A percentile compares a stretch with the other conserved stretches of the same genome.
Conservation (phyloP, 2,888 invertebrate species). For the Limnephilus rhombicus region DNA sequence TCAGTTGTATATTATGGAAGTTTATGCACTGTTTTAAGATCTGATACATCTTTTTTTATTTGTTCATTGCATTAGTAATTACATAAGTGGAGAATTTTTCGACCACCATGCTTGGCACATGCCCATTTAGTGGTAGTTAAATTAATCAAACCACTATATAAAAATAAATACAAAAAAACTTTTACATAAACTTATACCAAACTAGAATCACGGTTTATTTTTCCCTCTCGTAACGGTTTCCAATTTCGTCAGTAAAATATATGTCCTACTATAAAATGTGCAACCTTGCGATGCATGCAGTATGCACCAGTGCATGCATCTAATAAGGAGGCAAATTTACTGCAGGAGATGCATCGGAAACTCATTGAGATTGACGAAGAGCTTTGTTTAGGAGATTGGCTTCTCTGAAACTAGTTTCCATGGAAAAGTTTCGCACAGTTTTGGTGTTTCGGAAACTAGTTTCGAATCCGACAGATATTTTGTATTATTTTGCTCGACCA, state of each 20-base stretch:
- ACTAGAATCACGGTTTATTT: neutral
- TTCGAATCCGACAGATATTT: neutral
- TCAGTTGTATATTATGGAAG: neutral
- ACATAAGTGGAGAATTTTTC: too few species aligned
- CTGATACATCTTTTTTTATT: neutral
- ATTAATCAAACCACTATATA: neutral
- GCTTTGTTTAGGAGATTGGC: constrained; percentile 49
- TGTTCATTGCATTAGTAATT: too few species aligned
- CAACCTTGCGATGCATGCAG: neutral
- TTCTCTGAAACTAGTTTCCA: neutral
- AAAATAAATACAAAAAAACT: neutral
- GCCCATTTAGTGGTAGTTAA: too few species aligned
- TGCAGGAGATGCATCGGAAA: constrained; percentile 42
- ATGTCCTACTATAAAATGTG: neutral
- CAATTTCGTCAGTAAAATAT: constrained; percentile 7
- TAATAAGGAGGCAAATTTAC: constrained; percentile 23
- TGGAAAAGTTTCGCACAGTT: neutral
- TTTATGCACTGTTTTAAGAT: neutral
- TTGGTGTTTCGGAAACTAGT: neutral
- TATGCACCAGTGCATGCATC: neutral
- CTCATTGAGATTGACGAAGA: constrained; percentile 43
- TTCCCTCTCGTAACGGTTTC: neutral
- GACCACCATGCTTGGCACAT: too few species aligned
- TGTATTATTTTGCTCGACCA: neutral
- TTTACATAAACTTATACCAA: neutral